Evolutionary conservation across 2,888 invertebrate genomes (phyloP).

Genomic region (Sesia apiformis): DNA sequence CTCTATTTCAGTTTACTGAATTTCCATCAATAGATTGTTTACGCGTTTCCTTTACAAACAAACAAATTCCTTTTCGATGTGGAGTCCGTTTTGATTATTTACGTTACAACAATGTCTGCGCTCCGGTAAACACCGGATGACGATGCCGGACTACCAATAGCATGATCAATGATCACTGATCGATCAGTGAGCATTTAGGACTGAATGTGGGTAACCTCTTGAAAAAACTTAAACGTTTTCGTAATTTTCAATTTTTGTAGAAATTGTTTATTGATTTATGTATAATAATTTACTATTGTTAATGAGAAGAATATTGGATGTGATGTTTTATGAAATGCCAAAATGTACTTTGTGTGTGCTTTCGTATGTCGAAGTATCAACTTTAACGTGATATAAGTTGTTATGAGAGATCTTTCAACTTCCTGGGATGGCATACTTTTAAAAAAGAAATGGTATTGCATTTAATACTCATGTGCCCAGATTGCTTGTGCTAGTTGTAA

Average conservation of each 20-base stretch:
- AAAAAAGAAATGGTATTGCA: too few relatives aligned
- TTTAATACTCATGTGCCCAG: too few relatives aligned
- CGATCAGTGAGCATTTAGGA: not conserved
- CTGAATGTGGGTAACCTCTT: not conserved
- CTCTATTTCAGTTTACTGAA: too few relatives aligned
- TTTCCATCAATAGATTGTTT: slow-evolving; percentile 11
- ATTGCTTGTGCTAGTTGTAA: too few relatives aligned
- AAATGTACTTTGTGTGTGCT: slow-evolving; percentile 24
- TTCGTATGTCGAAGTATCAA: slow-evolving; percentile 25
- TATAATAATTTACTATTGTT: too few relatives aligned
- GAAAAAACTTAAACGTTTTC: not conserved
- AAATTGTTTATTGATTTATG: too few relatives aligned
- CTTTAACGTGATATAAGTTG: slow-evolving; percentile 22
- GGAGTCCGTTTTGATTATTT: slow-evolving; percentile 44
- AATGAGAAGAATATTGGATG: too few relatives aligned
- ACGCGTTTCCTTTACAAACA: slow-evolving; percentile 37
- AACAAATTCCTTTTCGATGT: slow-evolving; percentile 52
- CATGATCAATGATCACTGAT: not conserved
- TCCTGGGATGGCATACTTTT: too few relatives aligned
- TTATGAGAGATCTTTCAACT: slow-evolving; percentile 2
- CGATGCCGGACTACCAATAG: slow-evolving; percentile 6
- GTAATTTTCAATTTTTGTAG: too few relatives aligned
- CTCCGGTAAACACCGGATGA: slow-evolving; percentile 56
- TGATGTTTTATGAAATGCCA: slow-evolving; percentile 13
- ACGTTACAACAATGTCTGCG: slow-evolving; percentile 40